A percentile compares a stretch with the other conserved stretches of the same genome.
Evolutionary conservation across 37 sponge, comb jelly and placozoan species (phyloP).

Genomic region (Eunapius fragilis): DNA sequence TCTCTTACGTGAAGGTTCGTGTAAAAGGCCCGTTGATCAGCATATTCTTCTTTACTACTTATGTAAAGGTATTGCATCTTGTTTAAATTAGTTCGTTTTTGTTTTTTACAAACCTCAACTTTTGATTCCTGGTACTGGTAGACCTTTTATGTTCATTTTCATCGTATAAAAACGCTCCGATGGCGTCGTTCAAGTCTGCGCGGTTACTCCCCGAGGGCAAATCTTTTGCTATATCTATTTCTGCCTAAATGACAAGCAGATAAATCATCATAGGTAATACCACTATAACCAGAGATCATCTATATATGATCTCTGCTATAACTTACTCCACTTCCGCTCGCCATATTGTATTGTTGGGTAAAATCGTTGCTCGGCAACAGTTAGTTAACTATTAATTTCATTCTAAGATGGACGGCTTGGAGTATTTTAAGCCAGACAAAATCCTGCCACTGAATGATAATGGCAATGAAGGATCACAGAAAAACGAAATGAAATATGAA

Average conservation of each 20-base stretch:
- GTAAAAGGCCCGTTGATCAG: neutral
- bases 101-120: neutral
- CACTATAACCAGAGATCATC: neutral
- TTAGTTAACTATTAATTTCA: neutral
- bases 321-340: neutral
- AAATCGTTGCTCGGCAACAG: neutral
- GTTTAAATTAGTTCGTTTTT: neutral
- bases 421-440: neutral
- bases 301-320: too few species aligned
- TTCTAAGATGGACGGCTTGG: neutral
- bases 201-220: neutral
- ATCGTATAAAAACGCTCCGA: conserved; percentile 8
- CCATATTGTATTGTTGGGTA: neutral
- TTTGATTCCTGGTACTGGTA: neutral
- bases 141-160: neutral
- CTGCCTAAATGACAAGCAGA: conserved; percentile 1
- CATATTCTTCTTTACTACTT: neutral
- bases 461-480: neutral
- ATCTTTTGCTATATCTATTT: neutral
- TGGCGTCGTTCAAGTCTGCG: neutral
- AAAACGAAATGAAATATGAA: neutral
- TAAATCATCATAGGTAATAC: too few species aligned
- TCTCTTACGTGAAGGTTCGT: neutral
- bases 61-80: neutral
- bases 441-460: neutral